Evolutionary conservation across 1,140 invertebrate genomes (phyloP).

Genomic region (Lethrus apterus): DNA sequence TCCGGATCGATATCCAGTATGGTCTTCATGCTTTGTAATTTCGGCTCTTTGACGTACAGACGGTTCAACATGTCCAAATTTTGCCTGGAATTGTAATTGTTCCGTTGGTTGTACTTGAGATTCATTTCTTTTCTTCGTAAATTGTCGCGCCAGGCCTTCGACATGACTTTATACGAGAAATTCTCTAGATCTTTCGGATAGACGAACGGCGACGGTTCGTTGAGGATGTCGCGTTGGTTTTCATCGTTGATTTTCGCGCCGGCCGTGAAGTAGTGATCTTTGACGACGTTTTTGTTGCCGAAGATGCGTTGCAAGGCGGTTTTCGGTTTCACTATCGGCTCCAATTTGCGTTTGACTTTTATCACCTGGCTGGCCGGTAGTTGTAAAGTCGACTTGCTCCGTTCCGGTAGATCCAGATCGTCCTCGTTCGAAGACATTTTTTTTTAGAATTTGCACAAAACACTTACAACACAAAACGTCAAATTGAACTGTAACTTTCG

Average conservation of each 20-base stretch:
- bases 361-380: too few species aligned
- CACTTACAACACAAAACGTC: too few species aligned
- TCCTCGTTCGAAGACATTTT: too few species aligned
- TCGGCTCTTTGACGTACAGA: conserved; percentile 32
- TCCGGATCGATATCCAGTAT: conserved; percentile 53
- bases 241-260: conserved; percentile 25
- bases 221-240: conserved; percentile 28
- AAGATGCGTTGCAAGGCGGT: conserved; percentile 21
- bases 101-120: conserved; percentile 29
- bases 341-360: conserved; percentile 9
- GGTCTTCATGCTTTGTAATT: conserved; percentile 36
- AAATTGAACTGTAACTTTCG: too few species aligned
- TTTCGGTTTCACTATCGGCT: conserved; percentile 21
- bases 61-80: conserved; percentile 36
- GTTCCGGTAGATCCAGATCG: too few species aligned
- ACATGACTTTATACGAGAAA: conserved; percentile 34
- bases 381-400: too few species aligned
- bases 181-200: conserved; percentile 35
- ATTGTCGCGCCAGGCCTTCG: conserved; percentile 32
- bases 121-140: conserved; percentile 28
- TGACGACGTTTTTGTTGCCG: conserved; percentile 21
- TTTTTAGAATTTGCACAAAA: too few species aligned
- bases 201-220: conserved; percentile 31
- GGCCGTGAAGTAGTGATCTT: conserved; percentile 32
- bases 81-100: conserved; percentile 25